Evolutionary conservation across 2,797 vertebrate species (phyloP), one percentile per base, ranked within the genome.

Genomic region (Buceros bicornis): DNA sequence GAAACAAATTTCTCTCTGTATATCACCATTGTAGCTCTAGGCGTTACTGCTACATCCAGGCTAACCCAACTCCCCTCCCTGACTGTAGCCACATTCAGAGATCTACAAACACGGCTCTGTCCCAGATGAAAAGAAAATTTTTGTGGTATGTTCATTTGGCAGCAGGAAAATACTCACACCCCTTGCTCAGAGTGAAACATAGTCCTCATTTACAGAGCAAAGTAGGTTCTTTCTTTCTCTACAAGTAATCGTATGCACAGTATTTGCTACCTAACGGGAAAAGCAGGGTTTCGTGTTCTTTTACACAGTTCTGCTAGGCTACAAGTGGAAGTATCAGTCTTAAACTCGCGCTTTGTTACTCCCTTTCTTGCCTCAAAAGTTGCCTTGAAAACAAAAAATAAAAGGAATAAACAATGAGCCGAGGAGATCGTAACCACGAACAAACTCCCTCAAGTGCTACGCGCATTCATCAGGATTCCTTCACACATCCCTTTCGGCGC

Each of bases 211-310:
- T 97, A 93, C 70, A 67, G 94, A 81, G 90, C 72, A 95, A 95
- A 97, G 93, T 88, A 66, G 83, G 96, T 51, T 89, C 94, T 89
- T 97, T 97, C 95, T 93, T 92, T 74, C 91, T 64, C 73, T 92
- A 53, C 72, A 87, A 95, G 93, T 80, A 96, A 87, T 47, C 42
- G 5, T 66, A 89, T 13, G 54, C 48, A 58, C 61, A 87, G 74
- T 35, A 76, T 91, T 94, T 74, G 79, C 92, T 82, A 94, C 89
- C 60, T 92, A 88, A 94, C 54, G 79, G 88, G 64, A 94, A 96
- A 91, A 18, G 66, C 77, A 60, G 48, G 15, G 40, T 84, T 78
- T 69, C 61, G 45, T 7, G 57, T 17, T 76, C 79, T 43, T 84
- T 54, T 35, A 26, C 56, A 33, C 77, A 42, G 37, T n/a, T 48